phyloP scores from a whole-genome alignment of 2,113 vertebrate species.

The Zosterops borbonicus region DNA sequence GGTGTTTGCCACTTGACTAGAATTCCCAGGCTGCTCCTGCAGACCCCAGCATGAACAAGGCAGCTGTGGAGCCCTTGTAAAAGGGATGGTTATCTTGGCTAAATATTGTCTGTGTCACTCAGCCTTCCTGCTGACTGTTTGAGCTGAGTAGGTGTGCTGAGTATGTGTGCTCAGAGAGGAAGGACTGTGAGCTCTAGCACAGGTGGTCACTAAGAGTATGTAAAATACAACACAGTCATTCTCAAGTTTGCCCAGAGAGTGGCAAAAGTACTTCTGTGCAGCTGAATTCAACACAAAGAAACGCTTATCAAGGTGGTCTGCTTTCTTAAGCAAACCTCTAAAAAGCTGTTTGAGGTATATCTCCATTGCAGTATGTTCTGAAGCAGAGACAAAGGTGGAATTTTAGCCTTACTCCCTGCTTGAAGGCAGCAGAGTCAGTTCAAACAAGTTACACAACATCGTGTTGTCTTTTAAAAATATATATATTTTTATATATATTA shows the following conservation, averaged over 20 bases:
- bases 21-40: neutral
- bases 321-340: neutral
- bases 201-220: neutral
- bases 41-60: neutral
- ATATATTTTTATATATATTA: neutral
- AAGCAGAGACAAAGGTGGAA: neutral
- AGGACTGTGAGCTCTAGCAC: neutral
- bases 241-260: neutral
- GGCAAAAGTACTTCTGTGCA: neutral
- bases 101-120: constrained; percentile 15
- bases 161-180: neutral
- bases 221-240: neutral
- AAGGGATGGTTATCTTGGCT: constrained; percentile 14
- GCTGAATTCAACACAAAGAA: neutral
- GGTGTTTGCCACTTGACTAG: neutral
- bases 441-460: neutral
- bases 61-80: neutral
- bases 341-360: neutral
- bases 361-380: neutral
- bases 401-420: neutral
- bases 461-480: neutral
- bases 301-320: neutral
- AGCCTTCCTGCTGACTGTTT: neutral
- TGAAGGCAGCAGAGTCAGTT: neutral
- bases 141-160: neutral